Evolutionary conservation across 2,113 vertebrate genomes (phyloP).

Genomic region (Thomomys bottae): DNA sequence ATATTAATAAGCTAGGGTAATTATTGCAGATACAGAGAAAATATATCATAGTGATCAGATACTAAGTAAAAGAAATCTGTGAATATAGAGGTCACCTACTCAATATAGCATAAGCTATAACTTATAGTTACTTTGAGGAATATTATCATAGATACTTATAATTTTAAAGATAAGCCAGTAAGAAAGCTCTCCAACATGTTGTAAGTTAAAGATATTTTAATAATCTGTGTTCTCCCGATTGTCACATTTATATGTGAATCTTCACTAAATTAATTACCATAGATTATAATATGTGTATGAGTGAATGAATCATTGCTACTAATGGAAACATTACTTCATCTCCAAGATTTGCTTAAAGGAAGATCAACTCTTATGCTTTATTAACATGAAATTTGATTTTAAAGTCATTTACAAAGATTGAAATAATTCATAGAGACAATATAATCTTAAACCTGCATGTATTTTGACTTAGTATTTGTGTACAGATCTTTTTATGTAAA

Average conservation of each 20-base stretch:
- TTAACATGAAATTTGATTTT: slow-evolving; percentile 34
- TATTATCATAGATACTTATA: neutral
- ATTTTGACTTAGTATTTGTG: neutral
- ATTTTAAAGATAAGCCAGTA: neutral
- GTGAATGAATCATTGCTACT: neutral
- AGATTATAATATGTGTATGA: neutral
- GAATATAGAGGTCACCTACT: neutral
- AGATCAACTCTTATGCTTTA: neutral
- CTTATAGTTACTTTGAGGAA: neutral
- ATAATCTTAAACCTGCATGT: neutral
- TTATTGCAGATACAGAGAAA: neutral
- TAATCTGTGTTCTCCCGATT: neutral
- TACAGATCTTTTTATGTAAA: neutral
- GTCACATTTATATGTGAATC: neutral
- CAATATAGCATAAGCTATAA: neutral
- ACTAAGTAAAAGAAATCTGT: neutral
- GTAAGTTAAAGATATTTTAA: neutral
- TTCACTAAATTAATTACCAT: slow-evolving; percentile 40
- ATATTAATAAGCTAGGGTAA: neutral
- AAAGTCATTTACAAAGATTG: neutral
- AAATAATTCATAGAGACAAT: slow-evolving; percentile 15
- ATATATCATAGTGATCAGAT: neutral
- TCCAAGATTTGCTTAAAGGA: neutral
- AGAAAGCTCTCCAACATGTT: neutral
- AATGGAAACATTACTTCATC: neutral